Evolutionary conservation across 2,113 vertebrate genomes (phyloP), one percentile per base, ranked within the genome.

Genomic region (Alligator mississippiensis): DNA sequence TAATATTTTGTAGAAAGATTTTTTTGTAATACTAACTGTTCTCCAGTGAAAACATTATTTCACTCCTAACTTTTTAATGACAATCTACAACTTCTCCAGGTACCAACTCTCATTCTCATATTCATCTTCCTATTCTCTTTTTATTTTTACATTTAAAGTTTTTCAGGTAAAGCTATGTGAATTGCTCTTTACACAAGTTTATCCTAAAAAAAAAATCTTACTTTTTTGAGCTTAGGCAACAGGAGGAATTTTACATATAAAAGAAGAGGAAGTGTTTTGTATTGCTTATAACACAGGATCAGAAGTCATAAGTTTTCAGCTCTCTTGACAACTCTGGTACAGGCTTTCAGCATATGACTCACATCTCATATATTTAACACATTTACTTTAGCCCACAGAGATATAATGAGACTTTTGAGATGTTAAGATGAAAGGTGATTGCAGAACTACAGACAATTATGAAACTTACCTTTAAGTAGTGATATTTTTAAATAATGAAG

Each of bases 391-490:
- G 78, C 83, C 92, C 89, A 54, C 87, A 1, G 0, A 91, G 81
- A 64, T 90, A 61, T 79, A 77, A 94, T 80, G 84, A 92, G 82
- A 94, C 87, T 24, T 47, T 94, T 87, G 54, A 91, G 95, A 91
- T 91, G 79, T 84, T 88, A 63, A 82, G 84, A 74, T 90, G 84
- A 88, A 66, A 0, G 3, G 86, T 85, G 94, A 91, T 95, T 94
- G 15, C 19, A 74, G 6, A 74, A 72, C 22, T 74, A 47, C 34
- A 74, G 70, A 47, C 7, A 24, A 47, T 74, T 74, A 87, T 84
- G 88, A 86, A 94, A 93, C 80, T 61, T 63, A 90, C 82, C 84
- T 93, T 94, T 88, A 81, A 86, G 85, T 85, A 86, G 91, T 19
- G 21, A 19, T 74, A 90, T 91, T 95, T 57, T 77, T 91, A 54